Base-by-base conservation (phyloP, 2,888 invertebrate species). In the Schizaphis graminum region DNA sequence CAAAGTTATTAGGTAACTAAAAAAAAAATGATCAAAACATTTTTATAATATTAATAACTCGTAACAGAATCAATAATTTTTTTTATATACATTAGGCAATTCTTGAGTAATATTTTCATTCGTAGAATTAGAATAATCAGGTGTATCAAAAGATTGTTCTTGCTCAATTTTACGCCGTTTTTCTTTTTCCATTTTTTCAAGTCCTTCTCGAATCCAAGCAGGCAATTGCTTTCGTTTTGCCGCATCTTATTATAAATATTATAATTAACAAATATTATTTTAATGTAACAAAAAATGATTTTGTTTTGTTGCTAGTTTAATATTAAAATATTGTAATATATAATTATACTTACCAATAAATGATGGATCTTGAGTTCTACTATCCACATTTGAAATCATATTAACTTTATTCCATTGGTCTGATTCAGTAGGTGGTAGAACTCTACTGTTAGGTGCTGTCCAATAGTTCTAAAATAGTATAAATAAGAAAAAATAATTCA, bases 141-240 rank as follows among this genome's bases (percentile, higher is more conserved):
- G 3, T 57, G 89, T 57, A 1, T 41, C 97, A 92, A 97, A 96
- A 95, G 97, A 97, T 95, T 97, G 96, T 95, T 98, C 98, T 93
- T 97, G 97, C 95, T 99, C 98, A 95, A 98, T 96, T 95, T 98
- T 98, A 95, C 97, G 98, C 95, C 97, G 97, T 95, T 99, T 99
- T 95, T 99, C 99, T 49, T 98, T 97, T 96, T 99, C 99, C 98
- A 99, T 99, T 96, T 99, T 99, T 96, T 99, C 99, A 95, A 99
- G 96, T 61, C 99, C 99, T 96, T 98, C 99, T 96, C 99, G 97
- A 95, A 99, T 99, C 99, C 99, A 99, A 0, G 98, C 98, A n/a
- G 99, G 99, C 47, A 99, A 96, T 95, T 98, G 98, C 95, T 98
- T 97, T 77, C 99, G 96, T 96, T 98, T 98, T 41, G 98, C 98